These are phyloP conservation scores for Colostygia pectinataria DNA, from an alignment of 2,888 invertebrate species.

Conservation along the genomic window DNA sequence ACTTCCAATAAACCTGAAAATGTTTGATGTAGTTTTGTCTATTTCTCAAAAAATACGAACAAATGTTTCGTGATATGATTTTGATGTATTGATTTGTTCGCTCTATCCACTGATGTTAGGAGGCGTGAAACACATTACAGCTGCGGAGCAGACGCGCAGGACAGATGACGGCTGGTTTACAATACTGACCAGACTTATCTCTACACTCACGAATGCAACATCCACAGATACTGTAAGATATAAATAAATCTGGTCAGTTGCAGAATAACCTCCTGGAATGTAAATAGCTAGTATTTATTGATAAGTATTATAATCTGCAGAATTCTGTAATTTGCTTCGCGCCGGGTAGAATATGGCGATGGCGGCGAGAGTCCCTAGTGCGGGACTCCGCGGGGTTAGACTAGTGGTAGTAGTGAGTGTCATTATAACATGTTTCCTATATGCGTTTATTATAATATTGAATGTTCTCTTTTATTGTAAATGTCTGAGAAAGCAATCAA, in stretches of 20 bases:
- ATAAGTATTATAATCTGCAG: slow-evolving; percentile 68
- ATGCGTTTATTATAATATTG: slow-evolving; percentile 81
- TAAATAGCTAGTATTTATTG: slow-evolving; percentile 76
- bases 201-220: background rate
- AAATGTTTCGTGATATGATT: slow-evolving; percentile 11
- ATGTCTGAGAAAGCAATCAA: slow-evolving; percentile 68
- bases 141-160: slow-evolving; percentile 45
- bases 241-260: slow-evolving; percentile 20
- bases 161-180: slow-evolving; percentile 11
- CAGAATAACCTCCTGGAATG: slow-evolving; percentile 43
- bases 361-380: slow-evolving; percentile 21
- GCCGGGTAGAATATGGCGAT: slow-evolving; percentile 46
- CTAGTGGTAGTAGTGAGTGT: slow-evolving; percentile 58
- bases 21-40: background rate
- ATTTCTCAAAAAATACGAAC: slow-evolving; percentile 7
- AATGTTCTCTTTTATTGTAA: slow-evolving; percentile 81
- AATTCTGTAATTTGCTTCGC: slow-evolving; percentile 76
- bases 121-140: slow-evolving; percentile 79
- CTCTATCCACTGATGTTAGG: slow-evolving; percentile 42
- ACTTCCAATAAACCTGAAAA: background rate
- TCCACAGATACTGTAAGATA: slow-evolving; percentile 1
- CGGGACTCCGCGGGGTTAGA: slow-evolving; percentile 33
- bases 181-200: slow-evolving; percentile 18
- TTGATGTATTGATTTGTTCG: slow-evolving; percentile 28
- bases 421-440: slow-evolving; percentile 78